Base-by-base conservation (phyloP, 64 coral and sea anemone genomes). In the Montipora efflorescens region DNA sequence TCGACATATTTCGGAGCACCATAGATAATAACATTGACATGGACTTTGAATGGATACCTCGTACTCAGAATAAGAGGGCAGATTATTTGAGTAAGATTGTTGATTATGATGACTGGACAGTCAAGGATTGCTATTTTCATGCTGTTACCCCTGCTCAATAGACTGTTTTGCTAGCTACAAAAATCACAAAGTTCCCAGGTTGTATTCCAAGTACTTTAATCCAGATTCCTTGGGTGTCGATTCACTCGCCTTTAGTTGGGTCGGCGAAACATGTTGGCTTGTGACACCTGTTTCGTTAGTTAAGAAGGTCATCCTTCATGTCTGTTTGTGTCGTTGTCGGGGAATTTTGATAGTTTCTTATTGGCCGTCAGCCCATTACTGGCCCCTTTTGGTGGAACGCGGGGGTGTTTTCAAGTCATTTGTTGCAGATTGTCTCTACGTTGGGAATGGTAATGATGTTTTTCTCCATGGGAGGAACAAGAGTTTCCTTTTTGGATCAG, bases 91-190 rank as follows among this genome's bases (percentile, higher is more conserved):
- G n/a, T n/a, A n/a, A n/a, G n/a, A n/a, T n/a, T n/a, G n/a, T n/a
- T n/a, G n/a, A n/a, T n/a, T n/a, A n/a, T n/a, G n/a, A n/a, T n/a
- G n/a, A n/a, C n/a, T n/a, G n/a, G n/a, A n/a, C n/a, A n/a, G n/a
- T n/a, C n/a, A n/a, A n/a, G n/a, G n/a, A n/a, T n/a, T n/a, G n/a
- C n/a, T n/a, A n/a, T n/a, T n/a, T n/a, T n/a, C n/a, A n/a, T n/a
- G n/a, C n/a, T n/a, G n/a, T n/a, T n/a, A n/a, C 14, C 47, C 59
- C 21, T 89, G 67, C 46, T 79, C 84, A 88, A 67, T 84, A 75
- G 95, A 96, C 49, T 96, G 84, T 77, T 96, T 96, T 77, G 95
- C 95, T 43, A 92, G 57, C 55, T 76, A 44, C 75, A 14, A 77
- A 22, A 92, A 92, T 81, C 7, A 16, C 47, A 89, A 94, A 50